Percentiles rank a stretch among this genome's conserved stretches.
Evolutionary conservation across 1,140 invertebrate species (phyloP).

Genomic region (Diplogasteroides magnus): DNA sequence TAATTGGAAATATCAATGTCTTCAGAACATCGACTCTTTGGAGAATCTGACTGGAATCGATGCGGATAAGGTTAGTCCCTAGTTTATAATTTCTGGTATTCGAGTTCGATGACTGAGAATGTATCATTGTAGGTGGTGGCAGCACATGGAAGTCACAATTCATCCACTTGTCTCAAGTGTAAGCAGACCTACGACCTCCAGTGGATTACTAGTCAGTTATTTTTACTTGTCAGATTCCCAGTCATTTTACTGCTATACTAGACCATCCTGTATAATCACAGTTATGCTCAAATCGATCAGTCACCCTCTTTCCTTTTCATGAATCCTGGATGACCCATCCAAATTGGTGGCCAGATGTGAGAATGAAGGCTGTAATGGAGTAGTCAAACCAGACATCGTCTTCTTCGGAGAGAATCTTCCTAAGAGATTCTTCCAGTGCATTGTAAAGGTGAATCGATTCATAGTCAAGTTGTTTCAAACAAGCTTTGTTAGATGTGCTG

Average conservation of each 20-base stretch:
- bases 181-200: slow-evolving; percentile 14
- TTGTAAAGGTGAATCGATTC: slow-evolving; percentile 7
- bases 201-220: slow-evolving; percentile 8
- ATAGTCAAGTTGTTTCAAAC: background rate
- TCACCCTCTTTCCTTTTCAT: no score
- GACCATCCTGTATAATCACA: no score
- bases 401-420: slow-evolving; percentile 22
- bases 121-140: slow-evolving; percentile 8
- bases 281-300: no score
- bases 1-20: background rate
- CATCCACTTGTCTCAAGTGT: slow-evolving; percentile 18
- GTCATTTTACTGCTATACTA: no score
- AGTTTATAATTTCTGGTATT: background rate
- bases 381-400: slow-evolving; percentile 15
- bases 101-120: no score
- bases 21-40: slow-evolving; percentile 16
- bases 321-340: background rate
- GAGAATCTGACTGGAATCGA: slow-evolving; percentile 5
- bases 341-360: slow-evolving; percentile 9
- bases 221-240: no score
- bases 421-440: slow-evolving; percentile 11
- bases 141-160: slow-evolving; percentile 7
- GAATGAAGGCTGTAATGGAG: slow-evolving; percentile 1
- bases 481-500: background rate
- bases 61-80: slow-evolving; percentile 5